A percentile compares a stretch with the other conserved stretches of the same genome.
Evolutionary conservation across 1,140 invertebrate species (phyloP).

Genomic region (Papilio xuthus): DNA sequence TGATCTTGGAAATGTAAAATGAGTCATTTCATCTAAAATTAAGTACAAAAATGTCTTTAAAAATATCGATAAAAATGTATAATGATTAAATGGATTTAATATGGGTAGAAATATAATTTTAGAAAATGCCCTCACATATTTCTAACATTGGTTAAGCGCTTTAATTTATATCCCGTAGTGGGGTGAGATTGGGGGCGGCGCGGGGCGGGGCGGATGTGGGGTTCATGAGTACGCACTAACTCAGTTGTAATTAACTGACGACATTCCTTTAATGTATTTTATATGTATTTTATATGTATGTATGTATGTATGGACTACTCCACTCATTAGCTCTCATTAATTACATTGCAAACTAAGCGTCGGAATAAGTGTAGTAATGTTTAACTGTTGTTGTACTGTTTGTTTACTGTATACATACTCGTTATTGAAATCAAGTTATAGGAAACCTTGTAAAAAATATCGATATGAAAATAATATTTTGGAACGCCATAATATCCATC

Average conservation of each 20-base stretch:
- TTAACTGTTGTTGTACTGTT: background rate
- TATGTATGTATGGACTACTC: background rate
- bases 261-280: constrained; percentile 14
- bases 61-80: background rate
- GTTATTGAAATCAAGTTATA: too few relatives aligned
- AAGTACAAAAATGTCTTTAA: too few relatives aligned
- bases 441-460: too few relatives aligned
- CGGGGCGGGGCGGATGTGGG: too few relatives aligned
- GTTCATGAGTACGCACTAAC: background rate
- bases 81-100: background rate
- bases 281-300: background rate
- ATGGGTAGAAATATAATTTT: background rate
- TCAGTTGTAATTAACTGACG: constrained; percentile 16
- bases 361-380: background rate
- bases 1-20: too few relatives aligned
- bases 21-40: too few relatives aligned
- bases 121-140: background rate
- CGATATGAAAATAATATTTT: too few relatives aligned
- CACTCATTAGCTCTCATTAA: constrained; percentile 1
- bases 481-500: too few relatives aligned
- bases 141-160: too few relatives aligned
- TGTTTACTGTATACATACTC: background rate
- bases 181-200: background rate
- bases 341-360: background rate
- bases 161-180: background rate